A percentile compares a stretch with the other conserved stretches of the same genome.
phyloP scores from a whole-genome alignment of 1,140 invertebrate species.

The Ceratosolen fusciceps region DNA sequence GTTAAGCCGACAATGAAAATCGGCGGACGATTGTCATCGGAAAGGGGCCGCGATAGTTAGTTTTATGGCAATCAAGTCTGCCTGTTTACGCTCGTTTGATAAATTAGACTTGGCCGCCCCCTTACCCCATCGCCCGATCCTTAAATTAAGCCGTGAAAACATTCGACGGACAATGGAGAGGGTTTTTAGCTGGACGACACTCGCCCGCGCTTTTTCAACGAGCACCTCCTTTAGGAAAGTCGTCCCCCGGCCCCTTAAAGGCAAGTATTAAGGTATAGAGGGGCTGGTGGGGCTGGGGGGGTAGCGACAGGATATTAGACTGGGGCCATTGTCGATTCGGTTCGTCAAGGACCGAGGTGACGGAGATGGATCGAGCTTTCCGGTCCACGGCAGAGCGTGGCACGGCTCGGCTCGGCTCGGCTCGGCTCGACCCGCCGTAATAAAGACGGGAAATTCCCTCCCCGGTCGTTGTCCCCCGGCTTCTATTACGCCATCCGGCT shows the following conservation, averaged over 20 bases:
- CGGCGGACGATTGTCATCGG: neutral
- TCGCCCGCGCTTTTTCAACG: too few relatives aligned
- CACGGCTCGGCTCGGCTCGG: neutral
- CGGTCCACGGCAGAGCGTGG: neutral
- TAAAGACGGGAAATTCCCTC: slow-evolving; percentile 6
- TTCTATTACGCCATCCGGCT: neutral
- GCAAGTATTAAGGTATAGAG: too few relatives aligned
- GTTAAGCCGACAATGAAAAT: slow-evolving; percentile 15
- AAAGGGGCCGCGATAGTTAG: neutral
- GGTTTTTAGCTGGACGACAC: too few relatives aligned
- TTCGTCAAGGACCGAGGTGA: too few relatives aligned
- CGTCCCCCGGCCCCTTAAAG: too few relatives aligned
- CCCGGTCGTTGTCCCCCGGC: neutral
- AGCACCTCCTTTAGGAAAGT: too few relatives aligned
- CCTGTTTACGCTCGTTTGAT: neutral
- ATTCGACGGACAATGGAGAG: neutral
- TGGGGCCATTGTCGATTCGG: too few relatives aligned
- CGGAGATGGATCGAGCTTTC: slow-evolving; percentile 9
- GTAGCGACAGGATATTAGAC: too few relatives aligned
- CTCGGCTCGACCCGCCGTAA: neutral
- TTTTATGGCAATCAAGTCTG: slow-evolving; percentile 8
- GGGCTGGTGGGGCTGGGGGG: too few relatives aligned
- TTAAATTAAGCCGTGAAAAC: neutral
- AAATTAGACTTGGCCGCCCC: neutral
- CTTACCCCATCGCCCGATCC: neutral